Evolutionary conservation across 2,113 vertebrate species (phyloP).

Genomic region (Glaucomys volans): DNA sequence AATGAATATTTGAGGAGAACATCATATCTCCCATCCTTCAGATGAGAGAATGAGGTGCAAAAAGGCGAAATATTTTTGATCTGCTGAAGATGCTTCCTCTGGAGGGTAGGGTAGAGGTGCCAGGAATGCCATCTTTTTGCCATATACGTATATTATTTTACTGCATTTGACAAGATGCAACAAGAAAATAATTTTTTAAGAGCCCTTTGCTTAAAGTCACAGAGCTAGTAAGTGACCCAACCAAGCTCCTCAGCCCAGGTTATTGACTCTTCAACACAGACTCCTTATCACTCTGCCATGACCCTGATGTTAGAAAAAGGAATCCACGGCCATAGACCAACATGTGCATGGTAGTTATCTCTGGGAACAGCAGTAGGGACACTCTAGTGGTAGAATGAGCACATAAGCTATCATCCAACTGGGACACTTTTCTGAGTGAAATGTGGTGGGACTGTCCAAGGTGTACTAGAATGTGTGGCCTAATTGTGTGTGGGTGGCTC

Average conservation of each 20-base stretch:
- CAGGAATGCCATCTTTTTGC: background rate
- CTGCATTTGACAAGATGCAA: background rate
- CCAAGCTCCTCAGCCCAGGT: background rate
- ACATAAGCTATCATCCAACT: background rate
- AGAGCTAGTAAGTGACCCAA: background rate
- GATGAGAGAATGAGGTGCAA: background rate
- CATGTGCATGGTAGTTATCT: background rate
- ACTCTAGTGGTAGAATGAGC: background rate
- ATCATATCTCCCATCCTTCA: background rate
- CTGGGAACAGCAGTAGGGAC: background rate
- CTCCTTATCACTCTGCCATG: too few species aligned
- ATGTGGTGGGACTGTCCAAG: background rate
- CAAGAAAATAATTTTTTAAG: background rate
- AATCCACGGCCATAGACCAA: background rate
- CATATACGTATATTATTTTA: background rate
- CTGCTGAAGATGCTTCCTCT: background rate
- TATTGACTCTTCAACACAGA: rapidly evolving
- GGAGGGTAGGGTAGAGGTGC: rapidly evolving
- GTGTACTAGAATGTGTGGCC: rapidly evolving
- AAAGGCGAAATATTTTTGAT: background rate
- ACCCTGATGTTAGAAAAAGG: background rate
- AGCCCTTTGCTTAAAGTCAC: background rate
- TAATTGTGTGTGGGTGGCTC: background rate
- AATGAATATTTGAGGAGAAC: background rate
- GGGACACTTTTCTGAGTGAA: background rate